Evolutionary conservation across 2,113 vertebrate species (phyloP).

Genomic region (Piprites chloris): DNA sequence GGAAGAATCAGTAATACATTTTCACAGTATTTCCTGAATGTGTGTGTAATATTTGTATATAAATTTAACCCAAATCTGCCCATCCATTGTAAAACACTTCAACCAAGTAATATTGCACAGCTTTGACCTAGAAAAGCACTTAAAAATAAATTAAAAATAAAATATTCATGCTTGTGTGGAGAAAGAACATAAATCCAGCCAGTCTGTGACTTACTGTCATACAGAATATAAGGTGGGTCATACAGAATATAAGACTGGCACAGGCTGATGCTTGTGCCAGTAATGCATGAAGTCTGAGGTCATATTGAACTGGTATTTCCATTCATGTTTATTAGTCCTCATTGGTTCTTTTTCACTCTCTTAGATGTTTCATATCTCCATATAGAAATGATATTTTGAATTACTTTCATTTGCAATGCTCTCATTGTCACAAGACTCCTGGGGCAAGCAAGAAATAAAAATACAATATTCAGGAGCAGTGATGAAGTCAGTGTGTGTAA

Average conservation of each 20-base stretch:
- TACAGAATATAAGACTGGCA: fast-evolving
- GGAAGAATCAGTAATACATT: background rate
- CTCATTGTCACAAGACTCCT: background rate
- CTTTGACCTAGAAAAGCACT: background rate
- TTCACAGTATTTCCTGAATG: background rate
- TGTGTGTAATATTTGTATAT: background rate
- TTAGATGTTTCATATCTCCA: background rate
- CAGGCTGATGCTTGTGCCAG: background rate
- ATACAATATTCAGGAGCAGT: background rate
- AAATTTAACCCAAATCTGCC: background rate
- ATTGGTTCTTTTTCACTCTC: background rate
- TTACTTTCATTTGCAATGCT: background rate
- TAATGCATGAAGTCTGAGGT: background rate
- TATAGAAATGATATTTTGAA: background rate
- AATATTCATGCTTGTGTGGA: background rate
- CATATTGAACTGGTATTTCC: background rate
- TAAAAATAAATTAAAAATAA: background rate
- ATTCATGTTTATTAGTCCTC: background rate
- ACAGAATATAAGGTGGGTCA: background rate
- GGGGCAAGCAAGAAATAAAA: background rate
- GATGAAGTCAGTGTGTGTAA: background rate
- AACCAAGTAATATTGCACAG: background rate
- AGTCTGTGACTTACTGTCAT: background rate
- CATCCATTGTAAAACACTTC: background rate
- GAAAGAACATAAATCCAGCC: background rate